Percentiles rank a stretch among this genome's conserved stretches.
Conservation (phyloP, 2,888 invertebrate species). For the Alentia gelatinosa region DNA sequence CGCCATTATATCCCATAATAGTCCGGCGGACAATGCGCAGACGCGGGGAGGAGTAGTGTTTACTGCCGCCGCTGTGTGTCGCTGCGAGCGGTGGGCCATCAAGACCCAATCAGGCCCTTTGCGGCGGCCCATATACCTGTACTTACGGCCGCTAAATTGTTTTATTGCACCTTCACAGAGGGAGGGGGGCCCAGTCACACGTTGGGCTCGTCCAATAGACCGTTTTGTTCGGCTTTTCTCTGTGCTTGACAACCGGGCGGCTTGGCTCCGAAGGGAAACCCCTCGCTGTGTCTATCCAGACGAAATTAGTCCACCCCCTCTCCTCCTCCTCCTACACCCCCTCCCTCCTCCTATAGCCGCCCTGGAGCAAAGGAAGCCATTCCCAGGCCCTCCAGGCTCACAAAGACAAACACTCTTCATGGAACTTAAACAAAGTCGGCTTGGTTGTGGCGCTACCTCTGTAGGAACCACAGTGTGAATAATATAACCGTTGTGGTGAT, state of each 20-base stretch:
- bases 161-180: slow-evolving; percentile 26
- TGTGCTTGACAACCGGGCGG: not conserved
- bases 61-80: slow-evolving; percentile 38
- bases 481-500: slow-evolving; percentile 17
- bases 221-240: slow-evolving; percentile 41
- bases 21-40: slow-evolving; percentile 5
- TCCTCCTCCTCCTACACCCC: too few species aligned
- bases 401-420: too few species aligned
- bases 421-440: too few species aligned
- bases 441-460: too few species aligned
- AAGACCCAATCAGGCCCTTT: slow-evolving; percentile 36
- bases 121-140: slow-evolving; percentile 41
- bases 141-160: slow-evolving; percentile 35
- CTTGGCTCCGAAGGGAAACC: not conserved
- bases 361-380: too few species aligned
- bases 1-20: slow-evolving; percentile 36
- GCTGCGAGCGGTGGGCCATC: slow-evolving; percentile 7
- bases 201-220: not conserved
- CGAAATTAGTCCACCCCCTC: too few species aligned
- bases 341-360: too few species aligned
- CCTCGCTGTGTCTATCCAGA: not conserved
- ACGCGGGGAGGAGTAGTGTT: slow-evolving; percentile 25
- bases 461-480: not conserved
- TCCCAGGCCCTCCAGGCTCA: too few species aligned
- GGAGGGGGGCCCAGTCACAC: not conserved